phyloP scores from a whole-genome alignment of 92 coral and sea anemone genomes.

The Paramuricea clavata region DNA sequence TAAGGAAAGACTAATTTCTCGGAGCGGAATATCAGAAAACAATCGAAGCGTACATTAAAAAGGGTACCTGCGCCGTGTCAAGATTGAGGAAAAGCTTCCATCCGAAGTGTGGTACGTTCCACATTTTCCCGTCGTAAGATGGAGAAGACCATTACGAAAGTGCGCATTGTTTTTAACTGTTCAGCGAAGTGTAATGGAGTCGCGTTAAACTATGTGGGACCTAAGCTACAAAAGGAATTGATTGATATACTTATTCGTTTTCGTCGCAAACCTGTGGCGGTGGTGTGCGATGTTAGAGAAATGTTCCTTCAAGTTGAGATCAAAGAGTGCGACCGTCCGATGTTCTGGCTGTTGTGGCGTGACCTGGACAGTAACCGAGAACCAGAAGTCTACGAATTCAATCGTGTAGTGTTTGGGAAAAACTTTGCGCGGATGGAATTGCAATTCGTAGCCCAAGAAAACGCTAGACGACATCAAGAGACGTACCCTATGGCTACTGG shows the following conservation, averaged over 20 bases:
- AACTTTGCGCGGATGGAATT: constrained; percentile 1
- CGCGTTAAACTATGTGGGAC: constrained; percentile 68
- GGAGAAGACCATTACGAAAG: constrained; percentile 37
- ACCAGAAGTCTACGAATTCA: constrained; percentile 62
- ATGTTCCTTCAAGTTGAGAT: constrained; percentile 68
- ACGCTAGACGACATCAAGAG: constrained; percentile 11
- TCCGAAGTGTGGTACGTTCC: constrained; percentile 22
- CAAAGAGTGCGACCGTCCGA: constrained; percentile 42
- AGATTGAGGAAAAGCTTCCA: not conserved
- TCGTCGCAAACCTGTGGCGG: constrained; percentile 55
- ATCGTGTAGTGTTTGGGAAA: constrained; percentile 23
- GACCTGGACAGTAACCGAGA: constrained; percentile 38
- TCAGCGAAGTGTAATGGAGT: constrained; percentile 63
- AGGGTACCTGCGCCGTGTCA: constrained; percentile 8
- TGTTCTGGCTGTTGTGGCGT: constrained; percentile 61
- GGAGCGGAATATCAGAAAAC: not conserved
- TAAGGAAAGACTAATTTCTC: not conserved
- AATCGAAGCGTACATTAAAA: too few species aligned
- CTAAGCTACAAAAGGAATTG: constrained; percentile 61
- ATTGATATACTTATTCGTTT: constrained; percentile 69
- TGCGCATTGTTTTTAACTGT: constrained; percentile 52
- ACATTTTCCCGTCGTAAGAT: constrained; percentile 34
- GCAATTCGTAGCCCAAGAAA: constrained; percentile 12
- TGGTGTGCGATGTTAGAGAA: constrained; percentile 61
- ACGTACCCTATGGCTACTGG: not conserved